Percentiles rank a stretch among this genome's conserved stretches.
Conservation (phyloP, 1,140 invertebrate species). For the Stegodyphus dumicola region DNA sequence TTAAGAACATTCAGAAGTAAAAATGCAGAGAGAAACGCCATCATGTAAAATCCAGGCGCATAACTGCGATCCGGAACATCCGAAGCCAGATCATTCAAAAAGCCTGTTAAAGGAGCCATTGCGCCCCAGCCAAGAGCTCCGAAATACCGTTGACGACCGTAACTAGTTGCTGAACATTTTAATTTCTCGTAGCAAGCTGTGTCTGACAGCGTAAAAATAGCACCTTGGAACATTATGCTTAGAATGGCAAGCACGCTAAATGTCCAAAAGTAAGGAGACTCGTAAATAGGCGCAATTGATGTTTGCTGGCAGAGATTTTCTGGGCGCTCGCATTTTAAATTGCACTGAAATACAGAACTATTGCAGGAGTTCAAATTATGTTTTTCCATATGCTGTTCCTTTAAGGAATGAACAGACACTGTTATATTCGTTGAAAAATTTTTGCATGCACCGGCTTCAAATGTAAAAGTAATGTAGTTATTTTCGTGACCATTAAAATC, state of each 20-base stretch:
- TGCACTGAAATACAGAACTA: too few relatives aligned
- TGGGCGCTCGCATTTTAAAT: too few relatives aligned
- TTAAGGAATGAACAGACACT: too few relatives aligned
- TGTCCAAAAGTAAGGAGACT: slow-evolving; percentile 58
- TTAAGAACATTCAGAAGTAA: slow-evolving; percentile 70
- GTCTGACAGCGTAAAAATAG: slow-evolving; percentile 40
- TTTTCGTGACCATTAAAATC: too few relatives aligned
- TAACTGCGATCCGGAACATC: slow-evolving; percentile 75
- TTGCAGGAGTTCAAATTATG: too few relatives aligned
- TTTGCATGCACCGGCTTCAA: too few relatives aligned
- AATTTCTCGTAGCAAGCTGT: slow-evolving; percentile 60
- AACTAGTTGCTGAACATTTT: slow-evolving; percentile 67
- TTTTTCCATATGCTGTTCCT: too few relatives aligned
- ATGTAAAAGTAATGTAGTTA: too few relatives aligned
- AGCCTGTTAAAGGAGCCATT: slow-evolving; percentile 79
- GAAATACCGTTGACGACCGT: slow-evolving; percentile 85
- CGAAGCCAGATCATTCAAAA: slow-evolving; percentile 77
- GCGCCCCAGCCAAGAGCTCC: slow-evolving; percentile 79
- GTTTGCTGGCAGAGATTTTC: too few relatives aligned
- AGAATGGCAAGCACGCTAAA: slow-evolving; percentile 61
- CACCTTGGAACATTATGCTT: slow-evolving; percentile 45
- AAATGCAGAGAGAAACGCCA: slow-evolving; percentile 67
- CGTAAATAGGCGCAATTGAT: too few relatives aligned
- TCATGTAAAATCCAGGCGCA: slow-evolving; percentile 80
- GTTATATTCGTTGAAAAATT: too few relatives aligned